Evolutionary conservation across 2,113 vertebrate species (phyloP).

Genomic region (Brachyhypopomus gauderio): DNA sequence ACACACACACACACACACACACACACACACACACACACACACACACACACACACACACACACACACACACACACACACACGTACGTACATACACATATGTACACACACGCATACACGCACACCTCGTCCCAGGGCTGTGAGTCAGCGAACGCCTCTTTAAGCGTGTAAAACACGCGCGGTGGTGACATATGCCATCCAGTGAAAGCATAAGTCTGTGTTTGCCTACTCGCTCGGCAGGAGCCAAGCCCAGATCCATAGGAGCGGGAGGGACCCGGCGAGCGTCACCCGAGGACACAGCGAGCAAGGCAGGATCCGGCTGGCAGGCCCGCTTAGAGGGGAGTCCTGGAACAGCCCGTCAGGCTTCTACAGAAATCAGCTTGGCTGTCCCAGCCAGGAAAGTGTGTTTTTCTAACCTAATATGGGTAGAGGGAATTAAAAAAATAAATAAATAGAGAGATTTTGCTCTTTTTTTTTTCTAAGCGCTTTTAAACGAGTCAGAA

Average conservation of each 20-base stretch:
- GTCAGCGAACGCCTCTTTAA: slow-evolving; percentile 7
- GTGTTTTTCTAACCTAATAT: too few relatives aligned
- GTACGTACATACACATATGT: not conserved
- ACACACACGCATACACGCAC: not conserved
- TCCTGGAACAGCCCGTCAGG: too few relatives aligned
- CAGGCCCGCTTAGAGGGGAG: not conserved
- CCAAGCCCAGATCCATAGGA: not conserved
- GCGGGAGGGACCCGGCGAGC: not conserved
- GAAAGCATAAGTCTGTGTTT: slow-evolving; percentile 31
- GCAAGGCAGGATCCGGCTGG: not conserved
- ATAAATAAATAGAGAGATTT: too few relatives aligned
- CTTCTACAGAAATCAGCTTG: too few relatives aligned
- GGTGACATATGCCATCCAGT: slow-evolving; percentile 7
- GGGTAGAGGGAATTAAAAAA: too few relatives aligned
- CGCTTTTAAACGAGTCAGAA: too few relatives aligned
- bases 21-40: not conserved
- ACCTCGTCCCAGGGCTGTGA: not conserved
- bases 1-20: not conserved
- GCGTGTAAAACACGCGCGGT: slow-evolving; percentile 22
- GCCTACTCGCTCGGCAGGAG: not conserved
- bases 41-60: not conserved
- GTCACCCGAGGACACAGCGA: not conserved
- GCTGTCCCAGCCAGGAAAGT: too few relatives aligned
- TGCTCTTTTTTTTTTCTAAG: too few relatives aligned
- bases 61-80: not conserved